Base-by-base conservation (phyloP, 2,888 invertebrate species). In the Lasioglossum pauxillum region DNA sequence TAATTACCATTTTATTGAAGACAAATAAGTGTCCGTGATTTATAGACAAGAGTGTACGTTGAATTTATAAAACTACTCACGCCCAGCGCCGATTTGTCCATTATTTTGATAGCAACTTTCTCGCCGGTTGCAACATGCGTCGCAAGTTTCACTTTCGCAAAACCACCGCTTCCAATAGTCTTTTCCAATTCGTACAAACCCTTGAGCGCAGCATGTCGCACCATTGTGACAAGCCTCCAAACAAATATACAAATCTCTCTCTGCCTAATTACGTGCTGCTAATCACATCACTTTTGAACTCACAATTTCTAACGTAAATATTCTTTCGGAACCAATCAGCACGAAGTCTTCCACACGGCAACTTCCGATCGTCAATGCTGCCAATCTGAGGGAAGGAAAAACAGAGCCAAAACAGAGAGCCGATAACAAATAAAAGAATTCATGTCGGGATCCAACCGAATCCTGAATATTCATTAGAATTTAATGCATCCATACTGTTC, bases 61-160 rank as follows among this genome's bases (percentile, higher is more conserved):
- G 7, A 83, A 80, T 74, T 19, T 60, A 27, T 44, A 71, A 73
- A 35, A 46, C 31, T 74, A 94, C 96, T 95, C 95, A 97, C 97
- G 80, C 97, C 97, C 77, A 98, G 95, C 74, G 96, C 95, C 75
- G 95, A 95, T 95, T 98, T 98, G 92, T 98, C 97, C 97, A 98
- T 97, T 78, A 98, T 97, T 95, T 98, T 98, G 85, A 98, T 97
- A 72, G 98, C 98, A 78, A 98, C 98, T 95, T 97, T 97, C 94
- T 98, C 97, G 57, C 97, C 97, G 75, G 98, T 98, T n/a, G 97
- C 96, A 78, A 97, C 93, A 95, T 98, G 98, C 19, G 97, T 97
- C 14, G 97, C 98, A 78, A 97, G 95, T 94, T 98, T 97, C 16
- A 98, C 98, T 96, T 98, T 98, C 8, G 97, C 98, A 95, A 98